A percentile compares a stretch with the other conserved stretches of the same genome.
phyloP scores from a whole-genome alignment of 2,888 invertebrate genomes.

The Lobophora halterata region DNA sequence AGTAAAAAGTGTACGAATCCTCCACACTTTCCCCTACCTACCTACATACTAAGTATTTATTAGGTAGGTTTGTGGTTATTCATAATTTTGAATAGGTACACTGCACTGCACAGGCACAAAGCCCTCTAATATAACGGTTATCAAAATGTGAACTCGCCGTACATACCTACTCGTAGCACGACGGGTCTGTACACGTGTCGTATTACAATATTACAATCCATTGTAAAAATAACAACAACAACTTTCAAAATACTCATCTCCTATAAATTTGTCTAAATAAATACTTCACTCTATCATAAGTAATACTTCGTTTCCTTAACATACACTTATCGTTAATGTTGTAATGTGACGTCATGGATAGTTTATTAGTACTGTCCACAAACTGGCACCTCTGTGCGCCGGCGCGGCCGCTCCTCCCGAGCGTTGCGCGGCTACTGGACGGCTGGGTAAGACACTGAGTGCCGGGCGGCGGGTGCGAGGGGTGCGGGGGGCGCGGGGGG shows the following conservation, averaged over 20 bases:
- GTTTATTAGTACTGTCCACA: conserved; percentile 55
- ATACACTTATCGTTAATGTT: no score
- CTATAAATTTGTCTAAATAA: conserved; percentile 49
- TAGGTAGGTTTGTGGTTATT: no score
- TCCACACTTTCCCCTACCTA: no score
- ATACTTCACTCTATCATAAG: conserved; percentile 40
- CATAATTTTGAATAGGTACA: no score
- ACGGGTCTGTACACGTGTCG: conserved; percentile 32
- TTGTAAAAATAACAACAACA: conserved; percentile 33
- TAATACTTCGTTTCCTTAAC: conserved; percentile 40
- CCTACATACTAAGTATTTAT: no score
- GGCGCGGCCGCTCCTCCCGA: background rate
- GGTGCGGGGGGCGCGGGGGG: conserved; percentile 18
- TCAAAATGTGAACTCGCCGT: no score
- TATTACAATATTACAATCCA: conserved; percentile 4
- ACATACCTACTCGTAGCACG: conserved; percentile 32
- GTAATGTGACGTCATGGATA: conserved; percentile 31
- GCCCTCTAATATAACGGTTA: no score
- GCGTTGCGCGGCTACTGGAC: conserved; percentile 40
- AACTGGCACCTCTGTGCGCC: conserved; percentile 28
- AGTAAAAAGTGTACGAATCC: no score
- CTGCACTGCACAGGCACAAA: no score
- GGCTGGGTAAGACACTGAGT: conserved; percentile 44
- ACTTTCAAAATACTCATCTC: conserved; percentile 32
- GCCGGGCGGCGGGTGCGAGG: no score